A percentile compares a stretch with the other conserved stretches of the same genome.
These are phyloP conservation scores for Hyphantria cunea DNA, from an alignment of 1,140 invertebrate species.

Conservation along the genomic window DNA sequence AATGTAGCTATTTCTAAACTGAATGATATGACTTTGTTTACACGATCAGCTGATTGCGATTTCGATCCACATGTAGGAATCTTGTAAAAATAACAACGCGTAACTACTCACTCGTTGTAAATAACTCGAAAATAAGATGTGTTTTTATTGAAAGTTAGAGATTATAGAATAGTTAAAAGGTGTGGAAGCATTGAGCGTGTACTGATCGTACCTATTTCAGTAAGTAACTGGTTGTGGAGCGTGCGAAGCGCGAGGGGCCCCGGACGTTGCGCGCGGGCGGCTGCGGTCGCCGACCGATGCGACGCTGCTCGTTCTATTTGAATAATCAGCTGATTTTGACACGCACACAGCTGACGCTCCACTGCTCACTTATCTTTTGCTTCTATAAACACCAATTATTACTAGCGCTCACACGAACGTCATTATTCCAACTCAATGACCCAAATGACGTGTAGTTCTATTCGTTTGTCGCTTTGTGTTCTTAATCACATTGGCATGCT, in stretches of 20 bases:
- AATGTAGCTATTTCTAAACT: slow-evolving; percentile 9
- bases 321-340: slow-evolving; percentile 82
- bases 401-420: slow-evolving; percentile 37
- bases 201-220: slow-evolving; percentile 1
- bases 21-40: slow-evolving; percentile 59
- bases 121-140: background rate
- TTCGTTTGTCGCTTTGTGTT: slow-evolving; percentile 11
- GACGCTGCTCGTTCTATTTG: slow-evolving; percentile 75
- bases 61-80: slow-evolving; percentile 48
- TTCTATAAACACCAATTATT: slow-evolving; percentile 50
- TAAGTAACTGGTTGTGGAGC: slow-evolving; percentile 12
- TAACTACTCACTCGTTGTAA: slow-evolving; percentile 3
- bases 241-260: slow-evolving; percentile 53
- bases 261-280: slow-evolving; percentile 49
- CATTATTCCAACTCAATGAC: slow-evolving; percentile 35
- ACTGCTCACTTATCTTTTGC: slow-evolving; percentile 66
- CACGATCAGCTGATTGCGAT: slow-evolving; percentile 74
- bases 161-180: slow-evolving; percentile 7
- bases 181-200: slow-evolving; percentile 10
- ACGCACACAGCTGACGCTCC: slow-evolving; percentile 77
- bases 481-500: background rate
- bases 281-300: slow-evolving; percentile 67
- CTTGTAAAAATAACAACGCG: slow-evolving; percentile 50
- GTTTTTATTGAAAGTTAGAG: slow-evolving; percentile 1
- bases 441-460: slow-evolving; percentile 39